Evolutionary conservation across 2,888 invertebrate genomes (phyloP).

Genomic region (Cheilosia grossa): DNA sequence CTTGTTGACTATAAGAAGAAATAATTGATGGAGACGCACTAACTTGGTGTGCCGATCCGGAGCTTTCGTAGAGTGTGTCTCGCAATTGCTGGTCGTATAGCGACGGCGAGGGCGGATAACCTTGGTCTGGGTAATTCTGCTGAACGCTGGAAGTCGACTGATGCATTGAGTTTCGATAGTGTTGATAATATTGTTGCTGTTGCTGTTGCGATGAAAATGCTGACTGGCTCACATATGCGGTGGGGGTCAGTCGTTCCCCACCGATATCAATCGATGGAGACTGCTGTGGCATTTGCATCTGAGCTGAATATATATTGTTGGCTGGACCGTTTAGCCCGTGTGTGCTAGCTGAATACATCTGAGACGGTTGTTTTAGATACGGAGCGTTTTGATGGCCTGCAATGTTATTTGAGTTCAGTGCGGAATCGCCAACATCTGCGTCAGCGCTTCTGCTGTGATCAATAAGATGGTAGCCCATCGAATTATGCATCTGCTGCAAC

Average conservation of each 20-base stretch:
- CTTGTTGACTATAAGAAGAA: conserved; percentile 44
- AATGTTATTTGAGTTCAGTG: background rate
- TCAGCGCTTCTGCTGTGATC: conserved; percentile 12
- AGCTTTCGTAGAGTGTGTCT: conserved; percentile 27
- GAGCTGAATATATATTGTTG: background rate
- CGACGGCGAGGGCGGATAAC: conserved; percentile 23
- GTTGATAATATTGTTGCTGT: conserved; percentile 33
- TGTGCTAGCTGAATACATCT: background rate
- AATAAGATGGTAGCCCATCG: conserved; percentile 12
- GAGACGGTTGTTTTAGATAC: background rate
- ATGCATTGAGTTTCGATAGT: conserved; percentile 15
- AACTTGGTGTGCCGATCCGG: conserved; percentile 22
- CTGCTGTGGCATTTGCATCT: conserved; percentile 23
- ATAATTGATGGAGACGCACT: conserved; percentile 43
- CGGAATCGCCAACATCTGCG: background rate
- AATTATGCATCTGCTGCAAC: conserved; percentile 14
- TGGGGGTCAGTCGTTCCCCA: conserved; percentile 21
- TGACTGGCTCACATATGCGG: conserved; percentile 22
- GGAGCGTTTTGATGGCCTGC: background rate
- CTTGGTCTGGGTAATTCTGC: conserved; percentile 6
- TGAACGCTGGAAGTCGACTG: conserved; percentile 57
- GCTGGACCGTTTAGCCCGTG: background rate
- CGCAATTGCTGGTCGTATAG: conserved; percentile 32
- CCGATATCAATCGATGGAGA: conserved; percentile 25
- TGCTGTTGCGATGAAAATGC: conserved; percentile 64